These are phyloP conservation scores for Sebastes matsubarae DNA, from an alignment of 2,797 vertebrate species.

Conservation along the genomic window DNA sequence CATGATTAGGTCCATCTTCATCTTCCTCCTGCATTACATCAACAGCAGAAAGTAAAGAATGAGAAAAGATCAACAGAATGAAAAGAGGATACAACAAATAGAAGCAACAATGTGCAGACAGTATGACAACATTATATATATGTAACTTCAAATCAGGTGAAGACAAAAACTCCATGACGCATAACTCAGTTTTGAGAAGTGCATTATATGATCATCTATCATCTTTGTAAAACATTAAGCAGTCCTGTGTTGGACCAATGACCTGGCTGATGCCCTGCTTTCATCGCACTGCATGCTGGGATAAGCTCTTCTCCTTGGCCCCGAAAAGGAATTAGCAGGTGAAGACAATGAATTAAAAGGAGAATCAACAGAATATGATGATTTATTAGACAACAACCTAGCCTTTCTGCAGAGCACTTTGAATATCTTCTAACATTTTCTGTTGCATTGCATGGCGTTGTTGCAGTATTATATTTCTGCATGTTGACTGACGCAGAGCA, in stretches of 20 bases:
- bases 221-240: background rate
- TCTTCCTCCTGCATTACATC: background rate
- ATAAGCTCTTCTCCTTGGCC: background rate
- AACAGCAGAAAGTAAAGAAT: background rate
- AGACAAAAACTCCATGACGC: background rate
- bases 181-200: background rate
- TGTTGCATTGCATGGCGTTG: background rate
- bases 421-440: background rate
- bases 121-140: background rate
- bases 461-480: background rate
- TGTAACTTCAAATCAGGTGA: background rate
- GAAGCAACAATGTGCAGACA: background rate
- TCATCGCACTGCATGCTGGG: background rate
- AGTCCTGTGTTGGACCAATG: background rate
- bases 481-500: background rate
- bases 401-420: background rate
- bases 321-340: background rate
- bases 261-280: background rate
- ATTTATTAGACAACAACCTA: background rate
- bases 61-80: background rate
- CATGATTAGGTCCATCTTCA: background rate
- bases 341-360: background rate
- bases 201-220: background rate
- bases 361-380: background rate
- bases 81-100: background rate